These are phyloP conservation scores for Tenebrosternarchus preto DNA, from an alignment of 2,113 vertebrate genomes.

Conservation along the genomic window DNA sequence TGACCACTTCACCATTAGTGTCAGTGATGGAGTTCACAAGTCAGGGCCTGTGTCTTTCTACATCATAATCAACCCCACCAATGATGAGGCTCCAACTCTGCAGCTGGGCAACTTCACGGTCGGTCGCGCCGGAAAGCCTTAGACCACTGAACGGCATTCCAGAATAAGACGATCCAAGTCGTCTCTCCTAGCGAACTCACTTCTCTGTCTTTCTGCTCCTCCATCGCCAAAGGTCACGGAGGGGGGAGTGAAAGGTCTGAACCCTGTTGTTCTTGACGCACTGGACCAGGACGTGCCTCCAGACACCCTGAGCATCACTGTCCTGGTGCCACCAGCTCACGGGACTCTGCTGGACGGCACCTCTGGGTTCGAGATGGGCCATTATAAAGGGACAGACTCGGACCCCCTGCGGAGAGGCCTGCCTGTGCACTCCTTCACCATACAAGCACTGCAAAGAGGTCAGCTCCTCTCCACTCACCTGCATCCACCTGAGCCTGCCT, in stretches of 20 bases:
- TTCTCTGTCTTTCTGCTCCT: background rate
- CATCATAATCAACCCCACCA: conserved; percentile 73
- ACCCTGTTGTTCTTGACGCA: conserved; percentile 56
- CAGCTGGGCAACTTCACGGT: conserved; percentile 70
- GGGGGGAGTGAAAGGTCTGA: conserved; percentile 60
- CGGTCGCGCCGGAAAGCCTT: conserved; percentile 26
- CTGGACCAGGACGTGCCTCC: conserved; percentile 64
- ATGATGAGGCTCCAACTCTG: conserved; percentile 69
- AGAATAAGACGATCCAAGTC: background rate
- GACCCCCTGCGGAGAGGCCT: conserved; percentile 55
- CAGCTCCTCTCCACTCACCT: conserved; percentile 12
- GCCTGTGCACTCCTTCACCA: conserved; percentile 65
- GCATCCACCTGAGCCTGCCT: background rate
- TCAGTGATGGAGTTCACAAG: conserved; percentile 71
- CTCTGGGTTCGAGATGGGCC: conserved; percentile 51
- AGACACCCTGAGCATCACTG: conserved; percentile 61
- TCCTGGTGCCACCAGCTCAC: conserved; percentile 56
- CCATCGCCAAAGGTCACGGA: conserved; percentile 63
- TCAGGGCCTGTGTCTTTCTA: conserved; percentile 70
- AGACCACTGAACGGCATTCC: background rate
- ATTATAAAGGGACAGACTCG: conserved; percentile 54
- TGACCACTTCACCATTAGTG: conserved; percentile 67
- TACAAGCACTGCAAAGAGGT: conserved; percentile 65
- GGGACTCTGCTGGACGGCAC: conserved; percentile 63
- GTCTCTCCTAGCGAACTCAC: background rate